phyloP scores from a whole-genome alignment of 30 jellyfish, hydroid and myxozoan species.

The Catostylus mosaicus region DNA sequence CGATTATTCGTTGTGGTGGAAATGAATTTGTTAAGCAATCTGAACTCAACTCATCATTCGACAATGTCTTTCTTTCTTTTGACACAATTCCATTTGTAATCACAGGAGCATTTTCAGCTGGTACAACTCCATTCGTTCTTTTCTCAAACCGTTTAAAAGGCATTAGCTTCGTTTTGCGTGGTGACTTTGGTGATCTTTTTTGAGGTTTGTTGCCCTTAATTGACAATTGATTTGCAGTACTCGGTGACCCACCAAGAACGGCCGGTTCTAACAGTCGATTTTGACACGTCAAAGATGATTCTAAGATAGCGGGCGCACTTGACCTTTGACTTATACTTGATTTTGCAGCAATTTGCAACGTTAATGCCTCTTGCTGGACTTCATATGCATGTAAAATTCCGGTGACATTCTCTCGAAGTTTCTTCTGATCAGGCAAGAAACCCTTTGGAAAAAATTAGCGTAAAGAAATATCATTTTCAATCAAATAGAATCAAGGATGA shows the following conservation, averaged over 20 bases:
- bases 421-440: constrained; percentile 62
- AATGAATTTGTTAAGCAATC: constrained; percentile 21
- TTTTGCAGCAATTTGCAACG: neutral
- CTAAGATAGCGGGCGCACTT: constrained; percentile 25
- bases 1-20: constrained; percentile 55
- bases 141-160: constrained; percentile 47
- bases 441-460: constrained; percentile 13
- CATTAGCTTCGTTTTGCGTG: constrained; percentile 15
- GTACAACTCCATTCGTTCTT: constrained; percentile 54
- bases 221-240: neutral
- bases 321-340: constrained; percentile 11
- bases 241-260: constrained; percentile 54
- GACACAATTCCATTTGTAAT: neutral
- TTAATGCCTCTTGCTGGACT: constrained; percentile 30
- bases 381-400: constrained; percentile 83
- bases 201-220: constrained; percentile 33
- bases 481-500: too few relatives aligned
- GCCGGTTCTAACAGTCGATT: constrained; percentile 52
- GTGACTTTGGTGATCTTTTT: constrained; percentile 32
- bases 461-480: too few relatives aligned
- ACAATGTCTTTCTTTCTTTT: constrained; percentile 12
- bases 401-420: constrained; percentile 55
- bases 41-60: constrained; percentile 37
- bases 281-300: constrained; percentile 19
- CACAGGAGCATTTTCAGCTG: constrained; percentile 20